These are phyloP conservation scores for Strigamia crassipes DNA, from an alignment of 2,888 invertebrate species.

Conservation along the genomic window DNA sequence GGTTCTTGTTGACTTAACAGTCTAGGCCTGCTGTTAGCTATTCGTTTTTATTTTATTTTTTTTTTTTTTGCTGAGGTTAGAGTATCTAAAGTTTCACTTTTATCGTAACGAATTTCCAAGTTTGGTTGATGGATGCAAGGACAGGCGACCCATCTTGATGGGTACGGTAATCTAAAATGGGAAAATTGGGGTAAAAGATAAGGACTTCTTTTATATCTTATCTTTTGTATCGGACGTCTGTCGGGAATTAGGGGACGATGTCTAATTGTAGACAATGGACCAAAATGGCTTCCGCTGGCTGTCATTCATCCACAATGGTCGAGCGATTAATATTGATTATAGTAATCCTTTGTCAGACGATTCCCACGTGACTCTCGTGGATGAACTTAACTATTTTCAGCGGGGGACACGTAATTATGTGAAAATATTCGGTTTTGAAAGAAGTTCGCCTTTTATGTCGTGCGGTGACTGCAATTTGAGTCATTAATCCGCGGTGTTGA, in stretches of 20 bases:
- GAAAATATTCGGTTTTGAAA: neutral
- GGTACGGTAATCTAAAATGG: neutral
- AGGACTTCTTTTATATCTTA: neutral
- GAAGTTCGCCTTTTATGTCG: too few species aligned
- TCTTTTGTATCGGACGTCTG: neutral
- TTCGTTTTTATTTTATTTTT: neutral
- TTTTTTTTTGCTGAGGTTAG: neutral
- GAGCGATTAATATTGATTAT: conserved; percentile 8
- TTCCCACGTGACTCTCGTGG: neutral
- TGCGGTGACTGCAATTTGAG: neutral
- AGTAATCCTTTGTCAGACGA: conserved; percentile 4
- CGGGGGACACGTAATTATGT: neutral
- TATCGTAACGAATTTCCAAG: neutral
- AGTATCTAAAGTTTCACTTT: conserved; percentile 29
- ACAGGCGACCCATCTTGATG: neutral
- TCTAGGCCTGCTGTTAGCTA: conserved; percentile 16
- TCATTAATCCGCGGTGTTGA: neutral
- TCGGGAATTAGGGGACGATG: neutral
- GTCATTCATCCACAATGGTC: conserved; percentile 8
- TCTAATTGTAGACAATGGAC: conserved; percentile 19
- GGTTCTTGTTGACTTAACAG: conserved; percentile 35
- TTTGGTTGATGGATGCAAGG: neutral
- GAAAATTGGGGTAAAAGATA: neutral
- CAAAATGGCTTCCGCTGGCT: neutral
- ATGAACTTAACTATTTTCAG: neutral